These are phyloP conservation scores for Apostichopus californicus DNA, from an alignment of 35 echinoderm and acorn worm species.

Conservation along the genomic window DNA sequence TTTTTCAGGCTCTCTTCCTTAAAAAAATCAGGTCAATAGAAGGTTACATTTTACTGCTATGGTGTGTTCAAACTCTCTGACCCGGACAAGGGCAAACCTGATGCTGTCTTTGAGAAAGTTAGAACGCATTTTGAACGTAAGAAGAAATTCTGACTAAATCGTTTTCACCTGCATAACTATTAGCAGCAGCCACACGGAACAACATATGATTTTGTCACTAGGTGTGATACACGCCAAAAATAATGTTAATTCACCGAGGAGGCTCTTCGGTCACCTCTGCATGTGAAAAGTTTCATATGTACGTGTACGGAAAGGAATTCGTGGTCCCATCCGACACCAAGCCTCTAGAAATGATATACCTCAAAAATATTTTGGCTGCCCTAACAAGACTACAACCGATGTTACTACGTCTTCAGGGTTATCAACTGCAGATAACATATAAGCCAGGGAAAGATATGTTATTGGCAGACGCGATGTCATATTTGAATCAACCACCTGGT, in stretches of 20 bases:
- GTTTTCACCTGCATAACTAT: neutral
- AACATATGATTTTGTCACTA: neutral
- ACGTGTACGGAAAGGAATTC: conserved; percentile 39
- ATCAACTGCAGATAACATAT: conserved; percentile 56
- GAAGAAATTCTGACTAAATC: neutral
- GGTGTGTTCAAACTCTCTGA: neutral
- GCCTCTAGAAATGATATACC: conserved; percentile 31
- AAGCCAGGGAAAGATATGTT: conserved; percentile 56
- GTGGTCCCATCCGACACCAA: neutral
- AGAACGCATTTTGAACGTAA: conserved; percentile 3
- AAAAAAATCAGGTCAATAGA: neutral
- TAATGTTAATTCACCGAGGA: too few relatives aligned
- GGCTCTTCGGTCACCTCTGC: neutral
- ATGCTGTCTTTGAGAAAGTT: neutral
- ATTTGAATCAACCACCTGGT: neutral
- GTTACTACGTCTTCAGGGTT: conserved; percentile 50
- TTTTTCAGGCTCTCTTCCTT: neutral
- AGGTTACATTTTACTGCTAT: neutral
- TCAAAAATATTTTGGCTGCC: neutral
- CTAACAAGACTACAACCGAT: conserved; percentile 30
- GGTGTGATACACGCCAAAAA: conserved; percentile 11
- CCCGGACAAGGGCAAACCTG: neutral
- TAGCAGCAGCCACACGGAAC: neutral
- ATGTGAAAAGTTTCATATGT: too few relatives aligned
- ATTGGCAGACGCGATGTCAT: conserved; percentile 51